Percentiles rank a stretch among this genome's conserved stretches.
Evolutionary conservation across 1,140 invertebrate species (phyloP).

Genomic region (Caenorhabditis brenneri): DNA sequence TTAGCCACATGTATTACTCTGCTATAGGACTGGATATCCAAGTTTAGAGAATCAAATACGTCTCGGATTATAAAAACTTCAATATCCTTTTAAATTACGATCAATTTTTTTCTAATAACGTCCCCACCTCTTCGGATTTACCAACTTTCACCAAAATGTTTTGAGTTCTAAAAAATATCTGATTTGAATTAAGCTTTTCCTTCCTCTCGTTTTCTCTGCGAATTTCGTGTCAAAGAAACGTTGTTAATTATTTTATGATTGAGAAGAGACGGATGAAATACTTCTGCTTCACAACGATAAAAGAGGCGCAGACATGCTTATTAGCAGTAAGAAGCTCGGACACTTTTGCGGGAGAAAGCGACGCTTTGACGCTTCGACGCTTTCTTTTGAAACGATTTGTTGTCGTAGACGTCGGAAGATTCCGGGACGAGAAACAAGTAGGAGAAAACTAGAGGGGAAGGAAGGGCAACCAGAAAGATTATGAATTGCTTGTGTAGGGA

Average conservation of each 20-base stretch:
- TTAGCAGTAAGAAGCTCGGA: conserved; percentile 33
- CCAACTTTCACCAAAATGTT: too few relatives aligned
- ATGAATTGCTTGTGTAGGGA: background rate
- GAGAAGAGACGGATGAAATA: background rate
- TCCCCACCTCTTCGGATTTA: too few relatives aligned
- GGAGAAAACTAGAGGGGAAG: background rate
- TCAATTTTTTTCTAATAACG: too few relatives aligned
- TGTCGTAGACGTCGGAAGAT: background rate
- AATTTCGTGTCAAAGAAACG: background rate
- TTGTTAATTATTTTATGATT: background rate
- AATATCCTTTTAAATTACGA: too few relatives aligned
- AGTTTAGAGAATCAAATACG: too few relatives aligned
- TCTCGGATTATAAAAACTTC: too few relatives aligned
- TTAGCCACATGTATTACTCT: too few relatives aligned
- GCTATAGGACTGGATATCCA: too few relatives aligned
- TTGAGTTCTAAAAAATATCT: too few relatives aligned
- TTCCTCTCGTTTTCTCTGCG: too few relatives aligned
- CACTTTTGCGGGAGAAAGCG: conserved; percentile 37
- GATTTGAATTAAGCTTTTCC: too few relatives aligned
- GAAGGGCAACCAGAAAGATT: background rate
- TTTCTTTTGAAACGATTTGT: conserved; percentile 23
- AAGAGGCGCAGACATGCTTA: conserved; percentile 6
- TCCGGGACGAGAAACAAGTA: conserved; percentile 22
- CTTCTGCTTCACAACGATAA: background rate
- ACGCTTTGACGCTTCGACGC: conserved; percentile 29